Evolutionary conservation across 2,113 vertebrate species (phyloP), one percentile per base, ranked within the genome.

Genomic region (Cathartes aura): DNA sequence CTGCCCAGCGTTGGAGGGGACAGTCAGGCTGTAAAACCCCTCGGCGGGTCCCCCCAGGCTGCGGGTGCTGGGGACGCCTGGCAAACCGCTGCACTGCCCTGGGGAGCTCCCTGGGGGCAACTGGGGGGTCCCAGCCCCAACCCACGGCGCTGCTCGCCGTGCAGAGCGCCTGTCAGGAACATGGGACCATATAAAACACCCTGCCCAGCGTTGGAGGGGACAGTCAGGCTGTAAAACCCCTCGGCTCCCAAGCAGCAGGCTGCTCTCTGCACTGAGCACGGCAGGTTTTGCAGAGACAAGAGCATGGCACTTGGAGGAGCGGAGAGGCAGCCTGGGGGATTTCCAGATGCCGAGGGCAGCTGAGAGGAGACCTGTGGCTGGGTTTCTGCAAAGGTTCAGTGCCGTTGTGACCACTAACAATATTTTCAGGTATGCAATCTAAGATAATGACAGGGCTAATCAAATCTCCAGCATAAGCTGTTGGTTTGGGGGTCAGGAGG

Each of bases 61-160:
- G 55, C 1, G 12, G 82, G 40, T 8, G 5, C 42, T 64, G 70
- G 34, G 60, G 52, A 11, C 2, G 8, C 19, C 60, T 12, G 15
- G 18, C 64, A 45, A 14, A 68, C 14, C 22, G 15, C 32, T 5
- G 1, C 6, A 1, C 24, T 58, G 43, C 84, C 19, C 42, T 4
- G 3, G 24, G n/a, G 18, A 19, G 58, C 36, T 50, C 43, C 32
- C 2, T 29, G 20, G 38, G 30, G 32, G 38, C 30, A 62, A 12
- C 32, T 5, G 2, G 20, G 55, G 43, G 19, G 32, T 60, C 47
- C 32, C 29, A 8, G 6, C 24, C 29, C n/a, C 42, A 27, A 18
- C 26, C 47, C 17, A 1, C 4, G 1, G 34, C 1, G 1, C 47
- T 5, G 18, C 17, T 48, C 3, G 0, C 32, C 0, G 0, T 29